These are phyloP conservation scores for Onychostruthus taczanowskii DNA, from an alignment of 2,113 vertebrate genomes.

Conservation along the genomic window DNA sequence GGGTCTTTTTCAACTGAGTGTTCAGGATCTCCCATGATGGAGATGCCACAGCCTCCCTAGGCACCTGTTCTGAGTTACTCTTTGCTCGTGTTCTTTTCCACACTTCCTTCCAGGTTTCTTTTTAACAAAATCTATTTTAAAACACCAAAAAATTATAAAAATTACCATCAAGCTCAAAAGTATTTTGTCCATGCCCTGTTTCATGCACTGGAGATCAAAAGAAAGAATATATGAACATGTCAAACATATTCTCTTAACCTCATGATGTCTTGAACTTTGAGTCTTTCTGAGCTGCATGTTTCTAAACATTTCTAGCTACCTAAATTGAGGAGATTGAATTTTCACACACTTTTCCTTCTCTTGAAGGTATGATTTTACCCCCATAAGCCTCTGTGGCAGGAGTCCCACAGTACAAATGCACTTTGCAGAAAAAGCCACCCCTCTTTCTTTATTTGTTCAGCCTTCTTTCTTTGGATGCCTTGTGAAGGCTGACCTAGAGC, in stretches of 20 bases:
- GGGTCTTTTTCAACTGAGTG: background rate
- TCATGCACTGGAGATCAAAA: background rate
- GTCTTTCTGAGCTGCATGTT: background rate
- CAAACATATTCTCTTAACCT: background rate
- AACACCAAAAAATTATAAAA: background rate
- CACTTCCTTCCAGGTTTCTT: background rate
- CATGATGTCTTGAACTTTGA: background rate
- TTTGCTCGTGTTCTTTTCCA: background rate
- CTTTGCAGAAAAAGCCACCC: background rate
- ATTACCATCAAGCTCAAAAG: background rate
- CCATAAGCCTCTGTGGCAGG: background rate
- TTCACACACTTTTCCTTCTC: background rate
- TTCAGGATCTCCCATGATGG: background rate
- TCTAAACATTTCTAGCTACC: background rate
- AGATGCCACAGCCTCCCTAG: background rate
- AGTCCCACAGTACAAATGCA: background rate
- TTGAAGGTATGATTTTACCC: background rate
- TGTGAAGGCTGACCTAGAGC: background rate
- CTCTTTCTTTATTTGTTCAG: background rate
- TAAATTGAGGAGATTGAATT: background rate
- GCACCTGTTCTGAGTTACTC: background rate
- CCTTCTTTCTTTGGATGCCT: background rate
- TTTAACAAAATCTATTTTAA: background rate
- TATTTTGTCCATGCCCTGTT: background rate
- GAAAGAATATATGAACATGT: rapidly evolving